Percentiles rank a stretch among this genome's conserved stretches.
Conservation (phyloP, 1,140 invertebrate species). For the Drosophila rhopaloa region DNA sequence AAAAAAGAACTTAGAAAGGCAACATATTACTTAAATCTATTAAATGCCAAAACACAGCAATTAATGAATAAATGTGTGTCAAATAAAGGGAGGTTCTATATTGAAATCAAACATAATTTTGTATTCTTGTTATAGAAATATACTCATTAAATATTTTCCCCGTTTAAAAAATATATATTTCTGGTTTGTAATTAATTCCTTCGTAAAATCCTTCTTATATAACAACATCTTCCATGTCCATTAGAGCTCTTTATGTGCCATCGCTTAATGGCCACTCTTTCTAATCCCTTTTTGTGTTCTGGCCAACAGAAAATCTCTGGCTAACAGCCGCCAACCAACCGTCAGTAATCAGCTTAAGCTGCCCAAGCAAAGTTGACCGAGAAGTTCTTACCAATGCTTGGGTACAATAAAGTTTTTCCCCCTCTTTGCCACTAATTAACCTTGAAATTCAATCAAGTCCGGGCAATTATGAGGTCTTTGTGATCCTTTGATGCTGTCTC, state of each 20-base stretch:
- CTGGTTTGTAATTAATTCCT: constrained; percentile 6
- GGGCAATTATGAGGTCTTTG: constrained; percentile 56
- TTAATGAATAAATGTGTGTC: too few species aligned
- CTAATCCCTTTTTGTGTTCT: constrained; percentile 24
- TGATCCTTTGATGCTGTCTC: constrained; percentile 6
- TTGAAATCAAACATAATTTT: too few species aligned
- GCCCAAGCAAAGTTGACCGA: constrained; percentile 19
- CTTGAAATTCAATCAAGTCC: constrained; percentile 73
- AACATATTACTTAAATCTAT: too few species aligned
- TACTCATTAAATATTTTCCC: too few species aligned
- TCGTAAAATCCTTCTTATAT: neutral
- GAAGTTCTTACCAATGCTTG: constrained; percentile 33
- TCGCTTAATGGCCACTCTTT: constrained; percentile 18
- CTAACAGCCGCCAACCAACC: neutral
- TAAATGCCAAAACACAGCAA: too few species aligned
- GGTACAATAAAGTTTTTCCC: constrained; percentile 8
- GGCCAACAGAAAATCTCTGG: neutral
- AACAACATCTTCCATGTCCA: neutral
- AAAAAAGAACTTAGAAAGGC: neutral
- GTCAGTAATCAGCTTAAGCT: constrained; percentile 37
- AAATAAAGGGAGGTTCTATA: too few species aligned
- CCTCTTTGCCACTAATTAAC: constrained; percentile 58
- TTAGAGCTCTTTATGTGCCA: constrained; percentile 5
- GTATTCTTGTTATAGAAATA: too few species aligned
- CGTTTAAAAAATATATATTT: neutral